Conservation (phyloP, 2,888 invertebrate species). For the Atrina japonica region DNA sequence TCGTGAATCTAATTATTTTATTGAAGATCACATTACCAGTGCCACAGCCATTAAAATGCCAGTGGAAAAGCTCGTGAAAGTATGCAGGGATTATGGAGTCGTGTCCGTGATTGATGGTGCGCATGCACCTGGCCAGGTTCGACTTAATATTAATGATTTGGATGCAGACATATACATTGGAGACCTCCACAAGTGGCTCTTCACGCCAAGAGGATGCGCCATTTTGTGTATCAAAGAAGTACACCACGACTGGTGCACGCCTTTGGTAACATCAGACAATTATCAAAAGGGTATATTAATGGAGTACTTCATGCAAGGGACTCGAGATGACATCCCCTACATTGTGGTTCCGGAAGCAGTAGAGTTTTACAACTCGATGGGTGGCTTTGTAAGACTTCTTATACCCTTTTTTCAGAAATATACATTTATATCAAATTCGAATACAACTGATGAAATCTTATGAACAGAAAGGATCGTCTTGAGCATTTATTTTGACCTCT, state of each 20-base stretch:
- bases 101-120: constrained; percentile 76
- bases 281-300: constrained; percentile 45
- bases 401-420: too few relatives aligned
- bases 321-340: constrained; percentile 56
- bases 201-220: constrained; percentile 70
- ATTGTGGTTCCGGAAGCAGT: constrained; percentile 49
- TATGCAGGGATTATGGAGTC: constrained; percentile 66
- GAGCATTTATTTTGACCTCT: too few relatives aligned
- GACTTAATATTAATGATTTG: constrained; percentile 64
- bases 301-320: constrained; percentile 63
- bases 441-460: too few relatives aligned
- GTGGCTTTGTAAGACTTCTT: constrained; percentile 63
- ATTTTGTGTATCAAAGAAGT: constrained; percentile 65
- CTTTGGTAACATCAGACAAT: constrained; percentile 59
- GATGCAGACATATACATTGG: constrained; percentile 74
- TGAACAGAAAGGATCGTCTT: too few relatives aligned
- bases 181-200: constrained; percentile 77
- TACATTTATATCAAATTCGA: too few relatives aligned
- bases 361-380: constrained; percentile 61
- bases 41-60: constrained; percentile 71
- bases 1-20: too few relatives aligned
- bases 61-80: constrained; percentile 60
- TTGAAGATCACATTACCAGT: constrained; percentile 76
- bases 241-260: constrained; percentile 53
- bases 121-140: constrained; percentile 74